These are phyloP conservation scores for Ectemnius cavifrons DNA, from an alignment of 2,888 invertebrate genomes.

Conservation along the genomic window DNA sequence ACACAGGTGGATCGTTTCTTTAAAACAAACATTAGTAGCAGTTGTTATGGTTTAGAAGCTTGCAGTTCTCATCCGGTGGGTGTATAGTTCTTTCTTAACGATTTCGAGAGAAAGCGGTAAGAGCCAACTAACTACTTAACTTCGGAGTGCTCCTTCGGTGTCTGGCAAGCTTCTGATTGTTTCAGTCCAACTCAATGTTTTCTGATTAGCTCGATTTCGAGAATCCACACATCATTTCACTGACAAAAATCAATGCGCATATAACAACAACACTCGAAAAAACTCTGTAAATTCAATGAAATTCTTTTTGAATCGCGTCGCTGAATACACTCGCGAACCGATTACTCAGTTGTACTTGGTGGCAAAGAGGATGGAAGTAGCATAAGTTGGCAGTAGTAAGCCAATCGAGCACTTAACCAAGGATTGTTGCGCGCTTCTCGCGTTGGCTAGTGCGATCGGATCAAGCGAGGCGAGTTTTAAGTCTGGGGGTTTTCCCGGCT, in stretches of 20 bases:
- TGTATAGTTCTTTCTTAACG: slow-evolving; percentile 2
- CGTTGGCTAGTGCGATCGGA: slow-evolving; percentile 23
- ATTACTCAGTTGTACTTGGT: too few species aligned
- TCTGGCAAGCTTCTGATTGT: not conserved
- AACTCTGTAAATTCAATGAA: too few species aligned
- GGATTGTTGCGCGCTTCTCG: slow-evolving; percentile 28
- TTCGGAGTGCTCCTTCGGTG: not conserved
- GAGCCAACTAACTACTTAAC: slow-evolving; percentile 5
- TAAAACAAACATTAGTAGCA: not conserved
- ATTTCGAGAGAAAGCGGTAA: slow-evolving; percentile 1
- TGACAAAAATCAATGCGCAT: too few species aligned
- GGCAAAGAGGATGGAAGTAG: slow-evolving; percentile 3
- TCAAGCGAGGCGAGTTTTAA: slow-evolving; percentile 29
- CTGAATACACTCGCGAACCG: too few species aligned
- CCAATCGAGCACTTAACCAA: not conserved
- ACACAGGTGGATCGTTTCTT: not conserved
- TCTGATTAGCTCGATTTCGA: too few species aligned
- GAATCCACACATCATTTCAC: too few species aligned
- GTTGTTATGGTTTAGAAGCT: not conserved
- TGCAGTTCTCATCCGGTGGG: not conserved
- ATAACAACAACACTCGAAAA: too few species aligned
- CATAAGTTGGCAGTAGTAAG: not conserved
- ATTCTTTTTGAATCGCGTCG: too few species aligned
- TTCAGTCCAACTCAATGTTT: too few species aligned
- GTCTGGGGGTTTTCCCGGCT: slow-evolving; percentile 15